phyloP scores from a whole-genome alignment of 1,140 invertebrate species.

The Diuraphis noxia region DNA sequence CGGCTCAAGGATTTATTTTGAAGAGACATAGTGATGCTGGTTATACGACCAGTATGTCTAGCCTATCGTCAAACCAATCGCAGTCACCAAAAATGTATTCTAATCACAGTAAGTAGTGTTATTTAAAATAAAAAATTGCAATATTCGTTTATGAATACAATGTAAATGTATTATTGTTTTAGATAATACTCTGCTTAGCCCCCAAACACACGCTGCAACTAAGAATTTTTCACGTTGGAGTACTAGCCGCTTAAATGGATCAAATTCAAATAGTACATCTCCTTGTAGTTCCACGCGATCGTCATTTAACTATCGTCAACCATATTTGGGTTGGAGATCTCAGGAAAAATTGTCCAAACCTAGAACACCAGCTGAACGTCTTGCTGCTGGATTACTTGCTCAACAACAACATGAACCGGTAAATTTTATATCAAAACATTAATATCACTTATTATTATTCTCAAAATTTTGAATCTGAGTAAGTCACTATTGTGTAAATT shows the following conservation, averaged over 20 bases:
- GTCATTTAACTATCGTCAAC: slow-evolving; percentile 73
- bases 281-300: slow-evolving; percentile 69
- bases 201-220: slow-evolving; percentile 61
- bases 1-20: slow-evolving; percentile 63
- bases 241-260: slow-evolving; percentile 78
- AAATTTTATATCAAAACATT: not conserved
- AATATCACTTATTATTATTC: not conserved
- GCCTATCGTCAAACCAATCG: slow-evolving; percentile 62
- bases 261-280: slow-evolving; percentile 63
- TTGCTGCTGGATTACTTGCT: slow-evolving; percentile 64
- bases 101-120: slow-evolving; percentile 39
- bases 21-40: slow-evolving; percentile 71
- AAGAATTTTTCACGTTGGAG: slow-evolving; percentile 77
- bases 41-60: slow-evolving; percentile 64
- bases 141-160: not conserved
- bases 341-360: slow-evolving; percentile 78
- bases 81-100: slow-evolving; percentile 58
- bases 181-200: slow-evolving; percentile 44
- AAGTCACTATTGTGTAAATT: not conserved
- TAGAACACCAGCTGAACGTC: slow-evolving; percentile 80
- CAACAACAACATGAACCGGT: slow-evolving; percentile 60
- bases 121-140: not conserved
- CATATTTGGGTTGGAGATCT: slow-evolving; percentile 83
- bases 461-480: not conserved
- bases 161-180: not conserved